Evolutionary conservation across 2,797 vertebrate genomes (phyloP).

Genomic region (Melanotaenia boesemani): DNA sequence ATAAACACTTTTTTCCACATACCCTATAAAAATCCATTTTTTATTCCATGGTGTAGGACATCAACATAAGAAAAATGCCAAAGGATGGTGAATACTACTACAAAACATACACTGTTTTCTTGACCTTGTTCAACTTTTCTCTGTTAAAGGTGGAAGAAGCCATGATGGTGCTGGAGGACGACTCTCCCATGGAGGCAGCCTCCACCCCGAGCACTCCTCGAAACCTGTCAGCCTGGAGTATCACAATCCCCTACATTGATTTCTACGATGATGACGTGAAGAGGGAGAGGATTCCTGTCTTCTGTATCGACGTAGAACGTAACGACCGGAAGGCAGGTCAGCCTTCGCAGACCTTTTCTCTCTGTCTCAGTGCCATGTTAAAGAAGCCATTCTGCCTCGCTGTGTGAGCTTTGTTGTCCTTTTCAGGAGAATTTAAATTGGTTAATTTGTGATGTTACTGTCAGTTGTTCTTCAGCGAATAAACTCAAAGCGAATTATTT

Average conservation of each 20-base stretch:
- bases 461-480: background rate
- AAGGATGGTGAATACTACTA: background rate
- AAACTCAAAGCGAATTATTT: background rate
- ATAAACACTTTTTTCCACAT: background rate
- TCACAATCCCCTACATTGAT: conserved; percentile 95
- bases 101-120: background rate
- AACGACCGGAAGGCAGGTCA: conserved; percentile 93
- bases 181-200: conserved; percentile 90
- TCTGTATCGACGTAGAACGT: conserved; percentile 96
- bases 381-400: background rate
- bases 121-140: conserved; percentile 6
- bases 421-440: background rate
- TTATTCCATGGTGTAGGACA: background rate
- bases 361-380: background rate
- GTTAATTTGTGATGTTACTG: background rate
- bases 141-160: conserved; percentile 93
- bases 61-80: background rate
- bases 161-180: conserved; percentile 96
- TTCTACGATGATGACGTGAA: conserved; percentile 94
- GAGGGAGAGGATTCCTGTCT: conserved; percentile 94
- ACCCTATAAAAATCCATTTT: background rate
- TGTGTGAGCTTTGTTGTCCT: background rate
- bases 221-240: conserved; percentile 95
- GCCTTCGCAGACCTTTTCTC: conserved; percentile 9
- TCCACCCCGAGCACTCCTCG: conserved; percentile 93